These are phyloP conservation scores for Erythrolamprus reginae DNA, from an alignment of 2,113 vertebrate genomes.

Conservation along the genomic window DNA sequence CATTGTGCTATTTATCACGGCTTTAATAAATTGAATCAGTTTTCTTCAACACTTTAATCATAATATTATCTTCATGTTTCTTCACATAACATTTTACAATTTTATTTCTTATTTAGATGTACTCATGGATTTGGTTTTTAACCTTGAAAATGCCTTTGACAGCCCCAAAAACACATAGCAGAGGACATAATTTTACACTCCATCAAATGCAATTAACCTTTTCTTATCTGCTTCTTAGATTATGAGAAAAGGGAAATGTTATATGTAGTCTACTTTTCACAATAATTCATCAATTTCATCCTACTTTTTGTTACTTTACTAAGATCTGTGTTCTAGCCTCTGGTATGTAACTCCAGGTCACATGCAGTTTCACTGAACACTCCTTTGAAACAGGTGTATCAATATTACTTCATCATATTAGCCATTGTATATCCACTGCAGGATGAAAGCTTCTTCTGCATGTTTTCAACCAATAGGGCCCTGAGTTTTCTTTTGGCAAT, in stretches of 20 bases:
- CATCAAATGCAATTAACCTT: background rate
- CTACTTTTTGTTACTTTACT: no score
- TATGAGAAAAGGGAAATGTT: no score
- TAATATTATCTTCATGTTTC: no score
- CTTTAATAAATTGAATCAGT: background rate
- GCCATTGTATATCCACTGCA: no score
- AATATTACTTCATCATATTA: background rate
- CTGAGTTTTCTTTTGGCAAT: no score
- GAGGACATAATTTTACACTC: background rate
- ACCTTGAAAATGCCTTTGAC: background rate
- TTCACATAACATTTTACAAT: background rate
- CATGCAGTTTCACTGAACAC: background rate
- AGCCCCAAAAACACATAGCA: background rate
- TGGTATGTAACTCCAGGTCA: background rate
- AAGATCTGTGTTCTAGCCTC: no score
- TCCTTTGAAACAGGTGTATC: background rate
- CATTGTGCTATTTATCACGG: background rate
- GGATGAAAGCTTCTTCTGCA: no score
- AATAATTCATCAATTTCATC: no score
- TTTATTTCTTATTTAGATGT: background rate
- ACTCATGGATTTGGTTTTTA: background rate
- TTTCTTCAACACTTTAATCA: background rate
- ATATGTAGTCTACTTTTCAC: no score
- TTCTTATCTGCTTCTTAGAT: background rate
- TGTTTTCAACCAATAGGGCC: no score